Evolutionary conservation across 2,888 invertebrate species (phyloP).

Genomic region (Eumerus sabulonum): DNA sequence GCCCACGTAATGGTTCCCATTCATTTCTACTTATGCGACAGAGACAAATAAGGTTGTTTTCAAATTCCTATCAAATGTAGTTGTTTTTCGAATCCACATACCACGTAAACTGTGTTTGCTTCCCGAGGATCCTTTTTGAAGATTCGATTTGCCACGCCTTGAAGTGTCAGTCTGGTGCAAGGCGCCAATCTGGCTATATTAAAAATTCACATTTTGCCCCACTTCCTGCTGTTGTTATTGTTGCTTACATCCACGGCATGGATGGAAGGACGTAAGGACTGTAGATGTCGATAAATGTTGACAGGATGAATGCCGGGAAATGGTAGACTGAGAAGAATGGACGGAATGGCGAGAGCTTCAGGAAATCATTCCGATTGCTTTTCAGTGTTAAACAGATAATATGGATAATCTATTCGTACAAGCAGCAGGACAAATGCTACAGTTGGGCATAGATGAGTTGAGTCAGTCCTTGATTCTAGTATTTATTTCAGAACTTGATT

Average conservation of each 20-base stretch:
- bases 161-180: neutral
- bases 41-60: slow-evolving; percentile 58
- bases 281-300: no score
- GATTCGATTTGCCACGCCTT: no score
- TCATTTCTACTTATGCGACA: slow-evolving; percentile 49
- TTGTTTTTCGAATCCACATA: no score
- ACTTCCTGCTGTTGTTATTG: no score
- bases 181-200: slow-evolving; percentile 2
- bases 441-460: no score
- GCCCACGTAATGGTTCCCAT: slow-evolving; percentile 1
- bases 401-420: slow-evolving; percentile 17
- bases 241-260: no score
- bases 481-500: slow-evolving; percentile 3
- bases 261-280: no score
- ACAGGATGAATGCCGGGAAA: no score
- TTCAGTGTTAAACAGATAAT: slow-evolving; percentile 30
- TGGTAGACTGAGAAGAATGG: no score
- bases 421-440: neutral
- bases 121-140: no score
- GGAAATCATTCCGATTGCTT: slow-evolving; percentile 34
- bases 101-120: no score
- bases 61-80: slow-evolving; percentile 59
- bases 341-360: neutral
- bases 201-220: slow-evolving; percentile 28
- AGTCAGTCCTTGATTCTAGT: slow-evolving; percentile 20